Conservation (phyloP, 2,113 vertebrate species). For the Heterocephalus glaber region DNA sequence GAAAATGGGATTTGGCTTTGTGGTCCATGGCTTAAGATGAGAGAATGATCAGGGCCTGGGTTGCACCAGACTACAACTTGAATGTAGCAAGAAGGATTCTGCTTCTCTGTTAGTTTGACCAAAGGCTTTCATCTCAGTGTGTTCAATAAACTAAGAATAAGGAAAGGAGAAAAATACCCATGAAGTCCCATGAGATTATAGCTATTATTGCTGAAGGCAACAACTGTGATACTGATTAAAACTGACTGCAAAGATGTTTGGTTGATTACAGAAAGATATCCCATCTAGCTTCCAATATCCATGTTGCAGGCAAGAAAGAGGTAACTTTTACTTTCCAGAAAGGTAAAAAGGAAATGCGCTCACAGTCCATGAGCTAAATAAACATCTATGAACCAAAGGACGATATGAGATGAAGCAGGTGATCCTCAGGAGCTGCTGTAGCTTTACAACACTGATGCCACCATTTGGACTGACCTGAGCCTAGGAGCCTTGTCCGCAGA, state of each 20-base stretch:
- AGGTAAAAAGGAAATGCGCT: neutral
- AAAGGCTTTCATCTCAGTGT: neutral
- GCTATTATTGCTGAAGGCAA: neutral
- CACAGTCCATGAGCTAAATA: neutral
- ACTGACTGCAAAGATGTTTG: neutral
- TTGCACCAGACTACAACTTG: neutral
- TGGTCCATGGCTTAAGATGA: neutral
- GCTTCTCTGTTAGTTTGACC: neutral
- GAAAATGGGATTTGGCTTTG: conserved; percentile 29
- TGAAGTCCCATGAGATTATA: neutral
- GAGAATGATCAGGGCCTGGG: neutral
- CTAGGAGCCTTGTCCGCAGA: neutral
- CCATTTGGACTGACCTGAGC: neutral
- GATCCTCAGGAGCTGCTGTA: neutral
- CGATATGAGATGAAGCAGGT: neutral
- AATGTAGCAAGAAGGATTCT: neutral
- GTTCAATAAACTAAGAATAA: conserved; percentile 16
- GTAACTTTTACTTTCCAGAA: neutral
- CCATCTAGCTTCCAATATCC: neutral
- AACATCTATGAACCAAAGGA: neutral
- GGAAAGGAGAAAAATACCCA: neutral
- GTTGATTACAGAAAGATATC: neutral
- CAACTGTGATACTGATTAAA: neutral
- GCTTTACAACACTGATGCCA: neutral
- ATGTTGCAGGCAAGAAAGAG: neutral